These are phyloP conservation scores for Aethes cnicana DNA, from an alignment of 2,888 invertebrate species.

Conservation along the genomic window DNA sequence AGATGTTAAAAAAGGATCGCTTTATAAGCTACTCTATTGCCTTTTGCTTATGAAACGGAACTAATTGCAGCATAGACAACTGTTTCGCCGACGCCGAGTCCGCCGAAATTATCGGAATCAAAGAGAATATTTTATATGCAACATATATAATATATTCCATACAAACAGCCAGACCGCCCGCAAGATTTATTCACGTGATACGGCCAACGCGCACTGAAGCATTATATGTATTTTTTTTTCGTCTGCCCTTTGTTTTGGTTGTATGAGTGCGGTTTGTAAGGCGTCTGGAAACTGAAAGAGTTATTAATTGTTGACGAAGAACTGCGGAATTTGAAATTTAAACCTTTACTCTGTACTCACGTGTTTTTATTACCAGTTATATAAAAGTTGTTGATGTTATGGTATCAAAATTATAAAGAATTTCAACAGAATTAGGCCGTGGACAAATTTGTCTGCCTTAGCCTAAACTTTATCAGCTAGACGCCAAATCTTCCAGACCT, in stretches of 20 bases:
- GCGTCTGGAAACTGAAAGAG: slow-evolving; percentile 30
- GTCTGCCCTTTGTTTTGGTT: slow-evolving; percentile 64
- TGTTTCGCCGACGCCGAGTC: slow-evolving; percentile 63
- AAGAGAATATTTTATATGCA: slow-evolving; percentile 79
- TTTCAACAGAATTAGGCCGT: no score
- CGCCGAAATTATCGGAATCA: slow-evolving; percentile 80
- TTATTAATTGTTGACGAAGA: slow-evolving; percentile 18
- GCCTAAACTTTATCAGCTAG: no score
- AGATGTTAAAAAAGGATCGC: background rate
- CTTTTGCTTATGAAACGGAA: background rate
- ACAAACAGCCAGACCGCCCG: slow-evolving; percentile 74
- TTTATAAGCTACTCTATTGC: no score
- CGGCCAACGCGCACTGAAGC: slow-evolving; percentile 71
- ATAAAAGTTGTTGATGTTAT: no score
- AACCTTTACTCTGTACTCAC: no score
- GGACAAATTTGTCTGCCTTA: no score
- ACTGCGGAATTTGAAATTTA: slow-evolving; percentile 7
- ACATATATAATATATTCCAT: slow-evolving; percentile 47
- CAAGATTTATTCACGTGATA: slow-evolving; percentile 68
- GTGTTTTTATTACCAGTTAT: no score
- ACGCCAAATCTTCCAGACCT: background rate
- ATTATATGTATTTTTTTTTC: slow-evolving; percentile 71
- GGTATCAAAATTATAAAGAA: no score
- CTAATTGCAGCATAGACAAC: slow-evolving; percentile 4
- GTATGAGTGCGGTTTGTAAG: slow-evolving; percentile 50